These are phyloP conservation scores for Tenrec ecaudatus DNA, from an alignment of 2,113 vertebrate species.

Conservation along the genomic window DNA sequence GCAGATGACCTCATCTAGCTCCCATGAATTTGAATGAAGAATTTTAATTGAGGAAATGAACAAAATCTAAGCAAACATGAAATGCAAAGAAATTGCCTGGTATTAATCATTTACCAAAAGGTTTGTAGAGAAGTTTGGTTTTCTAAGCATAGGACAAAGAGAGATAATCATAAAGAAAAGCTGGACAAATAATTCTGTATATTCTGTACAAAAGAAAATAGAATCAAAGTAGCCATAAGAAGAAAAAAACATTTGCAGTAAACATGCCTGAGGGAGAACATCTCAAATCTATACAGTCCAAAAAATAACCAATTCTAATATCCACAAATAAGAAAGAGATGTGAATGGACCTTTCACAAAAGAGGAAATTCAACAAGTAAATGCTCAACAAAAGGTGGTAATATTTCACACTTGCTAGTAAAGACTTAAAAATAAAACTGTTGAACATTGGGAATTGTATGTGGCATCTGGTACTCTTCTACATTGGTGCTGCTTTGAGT, in stretches of 20 bases:
- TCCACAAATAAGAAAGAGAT: slow-evolving; percentile 23
- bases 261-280: slow-evolving; percentile 14
- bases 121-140: no score
- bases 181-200: no score
- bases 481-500: slow-evolving; percentile 32
- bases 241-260: background rate
- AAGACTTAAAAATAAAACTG: slow-evolving; percentile 11
- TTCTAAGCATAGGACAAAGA: no score
- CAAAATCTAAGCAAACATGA: no score
- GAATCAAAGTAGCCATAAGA: background rate
- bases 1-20: no score
- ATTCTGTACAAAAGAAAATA: no score
- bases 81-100: no score
- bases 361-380: slow-evolving; percentile 59
- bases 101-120: no score
- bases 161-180: no score
- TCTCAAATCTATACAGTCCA: background rate
- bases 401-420: slow-evolving; percentile 22
- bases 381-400: background rate
- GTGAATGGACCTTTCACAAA: slow-evolving; percentile 33
- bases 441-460: background rate
- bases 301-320: slow-evolving; percentile 29
- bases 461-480: slow-evolving; percentile 10
- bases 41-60: no score
- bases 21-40: no score